Base-by-base conservation (phyloP, 1,140 invertebrate genomes). In the Pantala flavescens region DNA sequence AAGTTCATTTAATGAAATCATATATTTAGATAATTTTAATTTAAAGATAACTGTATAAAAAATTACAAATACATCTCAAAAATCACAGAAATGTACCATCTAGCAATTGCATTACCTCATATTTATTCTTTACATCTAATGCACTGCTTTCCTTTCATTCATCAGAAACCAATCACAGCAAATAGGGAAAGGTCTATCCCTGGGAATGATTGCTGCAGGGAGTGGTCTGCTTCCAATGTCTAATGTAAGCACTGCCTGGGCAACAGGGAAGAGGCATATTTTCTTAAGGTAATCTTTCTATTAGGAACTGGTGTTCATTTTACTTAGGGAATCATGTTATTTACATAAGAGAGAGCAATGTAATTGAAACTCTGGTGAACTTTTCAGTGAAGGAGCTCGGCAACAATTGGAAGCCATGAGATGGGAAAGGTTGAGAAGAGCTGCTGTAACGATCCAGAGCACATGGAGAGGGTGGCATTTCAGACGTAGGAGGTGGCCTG, bases 191-290 rank as follows among this genome's bases (percentile, higher is more conserved):
- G 49, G 49, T 21, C n/a, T 63, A 14, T 63, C 49, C 14, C 12
- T 63, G 49, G 49, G 49, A 63, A 63, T 63, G 49, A 63, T 63
- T 63, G 49, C 49, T 19, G 49, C 49, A 3, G 49, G 49, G 5
- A 63, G 49, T 63, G 49, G 49, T 63, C 49, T 63, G 49, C 14
- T 63, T 21, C 49, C 49, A 63, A 63, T 63, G 49, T 63, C 49
- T 3, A 63, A 63, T 73, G 82, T 86, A 12, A 85, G 89, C 71
- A 93, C 90, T 73, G 90, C 90, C 80, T 95, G 93, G 93, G 93
- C 93, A n/a, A 85, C 95, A 24, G 96, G 95, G 75, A 95, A 96
- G 81, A 86, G 94, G 55, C 95, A 97, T 80, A 93, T 97, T 23
- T 97, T 97, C 83, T 87, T 97, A 7, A 87, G 86, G 86, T 87